phyloP scores from a whole-genome alignment of 2,888 invertebrate genomes.

The Drosophila kambysellisi region DNA sequence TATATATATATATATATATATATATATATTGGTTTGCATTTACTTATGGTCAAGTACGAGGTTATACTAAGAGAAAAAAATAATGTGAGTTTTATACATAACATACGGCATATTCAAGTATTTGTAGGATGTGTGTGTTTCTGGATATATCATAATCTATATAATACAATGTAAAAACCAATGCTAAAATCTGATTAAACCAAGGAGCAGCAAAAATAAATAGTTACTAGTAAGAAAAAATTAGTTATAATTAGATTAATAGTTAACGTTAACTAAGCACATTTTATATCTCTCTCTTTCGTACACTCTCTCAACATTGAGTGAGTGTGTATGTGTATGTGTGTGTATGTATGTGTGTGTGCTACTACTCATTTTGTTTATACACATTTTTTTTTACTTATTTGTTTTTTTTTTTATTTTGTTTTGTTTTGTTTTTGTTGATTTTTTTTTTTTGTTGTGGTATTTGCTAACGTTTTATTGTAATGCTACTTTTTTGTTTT shows the following conservation, averaged over 20 bases:
- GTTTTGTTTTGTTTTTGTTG: neutral
- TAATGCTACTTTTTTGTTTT: slow-evolving; percentile 45
- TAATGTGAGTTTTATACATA: slow-evolving; percentile 30
- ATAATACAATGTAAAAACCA: slow-evolving; percentile 58
- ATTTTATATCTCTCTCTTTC: slow-evolving; percentile 15
- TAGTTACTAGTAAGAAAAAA: slow-evolving; percentile 59
- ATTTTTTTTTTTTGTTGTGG: slow-evolving; percentile 12
- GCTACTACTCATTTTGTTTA: slow-evolving; percentile 69
- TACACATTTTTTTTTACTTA: slow-evolving; percentile 55
- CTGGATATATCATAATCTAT: slow-evolving; percentile 33
- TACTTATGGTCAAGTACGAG: slow-evolving; percentile 43
- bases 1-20: slow-evolving; percentile 33
- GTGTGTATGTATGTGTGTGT: slow-evolving; percentile 26
- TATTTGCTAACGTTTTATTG: slow-evolving; percentile 59
- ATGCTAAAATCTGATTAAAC: slow-evolving; percentile 66
- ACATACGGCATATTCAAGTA: slow-evolving; percentile 41
- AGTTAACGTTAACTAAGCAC: slow-evolving; percentile 73
- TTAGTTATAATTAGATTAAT: slow-evolving; percentile 54
- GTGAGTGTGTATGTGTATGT: slow-evolving; percentile 1
- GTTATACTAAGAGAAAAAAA: slow-evolving; percentile 24
- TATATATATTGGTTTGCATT: slow-evolving; percentile 28
- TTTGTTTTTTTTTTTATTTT: slow-evolving; percentile 9
- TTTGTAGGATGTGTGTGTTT: slow-evolving; percentile 21
- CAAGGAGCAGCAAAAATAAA: slow-evolving; percentile 72
- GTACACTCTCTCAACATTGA: neutral